phyloP scores from a whole-genome alignment of 1,140 invertebrate genomes.

The Drosophila chauvacae region DNA sequence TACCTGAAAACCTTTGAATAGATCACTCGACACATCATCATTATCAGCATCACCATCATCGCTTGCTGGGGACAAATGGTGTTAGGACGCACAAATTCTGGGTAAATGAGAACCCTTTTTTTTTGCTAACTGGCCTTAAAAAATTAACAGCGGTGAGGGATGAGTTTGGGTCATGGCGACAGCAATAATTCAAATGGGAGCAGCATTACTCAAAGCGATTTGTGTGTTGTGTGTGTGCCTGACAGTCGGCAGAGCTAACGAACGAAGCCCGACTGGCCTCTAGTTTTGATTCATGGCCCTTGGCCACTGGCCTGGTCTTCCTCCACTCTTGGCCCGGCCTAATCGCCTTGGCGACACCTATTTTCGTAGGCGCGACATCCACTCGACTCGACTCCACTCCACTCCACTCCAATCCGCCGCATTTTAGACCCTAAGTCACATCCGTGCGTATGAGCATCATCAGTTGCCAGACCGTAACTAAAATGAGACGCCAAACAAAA shows the following conservation, averaged over 20 bases:
- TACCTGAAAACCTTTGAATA: neutral
- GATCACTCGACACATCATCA: slow-evolving; percentile 21
- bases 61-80: slow-evolving; percentile 21
- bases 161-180: slow-evolving; percentile 49
- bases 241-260: slow-evolving; percentile 67
- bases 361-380: slow-evolving; percentile 73
- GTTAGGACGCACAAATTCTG: slow-evolving; percentile 37
- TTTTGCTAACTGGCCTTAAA: slow-evolving; percentile 52
- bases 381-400: slow-evolving; percentile 18
- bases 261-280: slow-evolving; percentile 40
- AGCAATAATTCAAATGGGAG: slow-evolving; percentile 79
- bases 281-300: slow-evolving; percentile 74
- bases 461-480: slow-evolving; percentile 79
- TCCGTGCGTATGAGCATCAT: slow-evolving; percentile 50
- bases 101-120: slow-evolving; percentile 50
- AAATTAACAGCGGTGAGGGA: slow-evolving; percentile 15
- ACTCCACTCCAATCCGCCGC: neutral
- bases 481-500: slow-evolving; percentile 83
- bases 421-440: slow-evolving; percentile 21
- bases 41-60: slow-evolving; percentile 42
- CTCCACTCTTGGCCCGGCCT: slow-evolving; percentile 36
- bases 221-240: slow-evolving; percentile 34
- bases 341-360: slow-evolving; percentile 80
- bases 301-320: slow-evolving; percentile 22
- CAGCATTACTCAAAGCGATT: slow-evolving; percentile 73